These are phyloP conservation scores for Ferdinandea cuprea DNA, from an alignment of 2,888 invertebrate species.

Conservation along the genomic window DNA sequence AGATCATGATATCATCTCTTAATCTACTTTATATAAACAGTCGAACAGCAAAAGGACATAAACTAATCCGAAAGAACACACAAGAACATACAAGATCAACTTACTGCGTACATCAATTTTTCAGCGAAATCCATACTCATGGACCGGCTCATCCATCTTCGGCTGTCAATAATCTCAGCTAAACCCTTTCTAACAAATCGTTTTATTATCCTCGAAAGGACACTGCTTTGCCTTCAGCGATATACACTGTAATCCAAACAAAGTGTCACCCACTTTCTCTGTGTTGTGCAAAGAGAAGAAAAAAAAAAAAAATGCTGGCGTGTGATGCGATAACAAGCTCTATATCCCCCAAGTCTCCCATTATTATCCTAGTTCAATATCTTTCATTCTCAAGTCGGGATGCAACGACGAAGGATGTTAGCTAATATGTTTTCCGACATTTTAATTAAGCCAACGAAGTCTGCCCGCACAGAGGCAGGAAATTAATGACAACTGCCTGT, in stretches of 20 bases:
- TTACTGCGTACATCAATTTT: constrained; percentile 27
- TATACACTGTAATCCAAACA: constrained; percentile 49
- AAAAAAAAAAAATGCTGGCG: constrained; percentile 36
- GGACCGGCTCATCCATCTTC: constrained; percentile 46
- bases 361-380: constrained; percentile 39
- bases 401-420: constrained; percentile 55
- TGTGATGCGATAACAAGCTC: constrained; percentile 53
- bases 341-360: constrained; percentile 3
- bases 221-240: constrained; percentile 19
- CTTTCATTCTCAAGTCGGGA: constrained; percentile 42
- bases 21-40: constrained; percentile 26
- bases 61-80: constrained; percentile 27
- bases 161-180: constrained; percentile 53
- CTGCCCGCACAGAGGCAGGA: constrained; percentile 41
- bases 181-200: constrained; percentile 58
- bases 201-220: constrained; percentile 48
- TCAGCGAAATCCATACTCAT: constrained; percentile 14
- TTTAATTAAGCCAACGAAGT: constrained; percentile 71
- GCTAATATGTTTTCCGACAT: constrained; percentile 69
- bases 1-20: constrained; percentile 10
- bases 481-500: constrained; percentile 70
- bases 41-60: constrained; percentile 19
- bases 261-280: constrained; percentile 40
- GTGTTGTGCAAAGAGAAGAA: not conserved
- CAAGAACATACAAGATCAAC: constrained; percentile 30